phyloP scores from a whole-genome alignment of 2,113 vertebrate species.

The Aythya baeri region DNA sequence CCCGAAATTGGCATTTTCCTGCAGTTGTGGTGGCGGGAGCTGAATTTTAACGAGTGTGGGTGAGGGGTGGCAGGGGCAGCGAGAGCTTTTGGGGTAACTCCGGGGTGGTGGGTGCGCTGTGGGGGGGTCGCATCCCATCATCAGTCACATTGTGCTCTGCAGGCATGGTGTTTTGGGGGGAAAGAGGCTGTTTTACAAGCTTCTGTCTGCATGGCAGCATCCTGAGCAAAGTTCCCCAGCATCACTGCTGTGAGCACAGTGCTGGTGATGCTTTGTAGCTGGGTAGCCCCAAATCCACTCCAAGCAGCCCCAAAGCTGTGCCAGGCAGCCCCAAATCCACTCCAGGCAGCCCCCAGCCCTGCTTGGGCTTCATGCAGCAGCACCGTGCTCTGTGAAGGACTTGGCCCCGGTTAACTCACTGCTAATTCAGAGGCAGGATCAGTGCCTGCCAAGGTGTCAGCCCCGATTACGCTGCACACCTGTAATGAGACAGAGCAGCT shows the following conservation, averaged over 20 bases:
- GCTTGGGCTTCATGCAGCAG: background rate
- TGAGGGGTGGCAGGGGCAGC: background rate
- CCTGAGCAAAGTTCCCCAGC: background rate
- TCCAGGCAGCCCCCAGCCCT: background rate
- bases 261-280: background rate
- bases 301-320: background rate
- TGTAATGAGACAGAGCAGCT: constrained; percentile 56
- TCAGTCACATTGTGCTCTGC: rapidly evolving
- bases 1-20: background rate
- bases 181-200: background rate
- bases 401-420: background rate
- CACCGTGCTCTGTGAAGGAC: background rate
- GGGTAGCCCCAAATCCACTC: background rate
- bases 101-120: background rate
- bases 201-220: rapidly evolving
- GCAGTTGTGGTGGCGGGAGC: background rate
- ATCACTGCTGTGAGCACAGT: rapidly evolving
- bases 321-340: background rate
- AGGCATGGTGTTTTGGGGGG: rapidly evolving
- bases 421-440: background rate
- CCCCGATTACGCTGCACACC: constrained; percentile 8
- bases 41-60: background rate
- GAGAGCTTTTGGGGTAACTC: background rate
- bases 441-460: constrained; percentile 5
- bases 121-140: background rate